Conservation (phyloP, 1,140 invertebrate genomes). For the Phenacoccus solenopsis region DNA sequence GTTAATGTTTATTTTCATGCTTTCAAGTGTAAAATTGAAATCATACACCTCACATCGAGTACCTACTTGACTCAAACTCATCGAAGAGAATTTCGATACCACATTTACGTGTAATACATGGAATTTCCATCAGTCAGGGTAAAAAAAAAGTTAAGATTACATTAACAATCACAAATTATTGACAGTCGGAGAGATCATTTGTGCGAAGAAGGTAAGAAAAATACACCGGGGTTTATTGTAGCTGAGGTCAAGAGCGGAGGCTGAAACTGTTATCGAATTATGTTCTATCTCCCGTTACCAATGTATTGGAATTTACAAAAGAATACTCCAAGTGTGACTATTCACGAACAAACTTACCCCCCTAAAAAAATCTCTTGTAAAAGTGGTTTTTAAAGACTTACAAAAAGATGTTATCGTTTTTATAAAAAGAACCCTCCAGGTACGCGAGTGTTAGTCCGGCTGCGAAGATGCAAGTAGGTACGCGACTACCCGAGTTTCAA, state of each 20-base stretch:
- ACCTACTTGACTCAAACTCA: no score
- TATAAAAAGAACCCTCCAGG: neutral
- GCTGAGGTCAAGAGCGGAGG: neutral
- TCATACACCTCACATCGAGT: no score
- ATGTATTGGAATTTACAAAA: neutral
- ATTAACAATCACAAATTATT: neutral
- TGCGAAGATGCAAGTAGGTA: neutral
- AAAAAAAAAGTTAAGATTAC: neutral
- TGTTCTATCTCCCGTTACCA: neutral
- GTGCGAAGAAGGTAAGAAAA: neutral
- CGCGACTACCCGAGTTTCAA: neutral
- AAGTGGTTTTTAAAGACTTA: neutral
- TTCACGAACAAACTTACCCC: neutral
- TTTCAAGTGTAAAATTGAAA: no score
- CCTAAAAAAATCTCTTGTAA: neutral
- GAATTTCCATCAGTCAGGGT: no score
- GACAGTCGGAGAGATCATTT: neutral
- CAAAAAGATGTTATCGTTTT: neutral
- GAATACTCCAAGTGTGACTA: neutral
- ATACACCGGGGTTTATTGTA: neutral
- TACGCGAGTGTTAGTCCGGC: neutral
- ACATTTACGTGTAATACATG: no score
- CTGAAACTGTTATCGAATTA: neutral
- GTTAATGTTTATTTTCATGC: no score
- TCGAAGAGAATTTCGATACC: no score